These are phyloP conservation scores for Stictocephala bisonia DNA, from an alignment of 2,888 invertebrate species.

Conservation along the genomic window DNA sequence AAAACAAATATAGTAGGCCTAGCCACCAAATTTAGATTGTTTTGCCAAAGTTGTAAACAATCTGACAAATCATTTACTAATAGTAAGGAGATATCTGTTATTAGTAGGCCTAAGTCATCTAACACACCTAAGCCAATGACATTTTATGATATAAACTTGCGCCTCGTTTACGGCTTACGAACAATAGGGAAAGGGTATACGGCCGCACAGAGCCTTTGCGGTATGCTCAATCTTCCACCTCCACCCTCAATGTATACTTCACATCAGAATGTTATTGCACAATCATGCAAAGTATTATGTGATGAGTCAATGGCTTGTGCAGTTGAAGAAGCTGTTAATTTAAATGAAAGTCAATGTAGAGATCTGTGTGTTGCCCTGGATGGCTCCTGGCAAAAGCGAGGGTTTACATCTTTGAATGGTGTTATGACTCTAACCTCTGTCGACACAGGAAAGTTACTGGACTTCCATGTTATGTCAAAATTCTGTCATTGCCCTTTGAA, in stretches of 20 bases:
- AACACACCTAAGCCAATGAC: too few relatives aligned
- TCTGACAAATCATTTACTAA: constrained; percentile 19
- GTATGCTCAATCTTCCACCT: constrained; percentile 6
- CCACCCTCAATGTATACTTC: too few relatives aligned
- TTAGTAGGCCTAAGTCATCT: not conserved
- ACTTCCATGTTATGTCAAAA: not conserved
- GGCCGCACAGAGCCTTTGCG: not conserved
- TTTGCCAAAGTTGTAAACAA: constrained; percentile 19
- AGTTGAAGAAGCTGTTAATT: not conserved
- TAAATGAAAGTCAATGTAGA: not conserved
- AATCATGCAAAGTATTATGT: not conserved
- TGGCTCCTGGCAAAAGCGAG: too few relatives aligned
- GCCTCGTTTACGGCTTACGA: too few relatives aligned
- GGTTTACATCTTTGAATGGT: not conserved
- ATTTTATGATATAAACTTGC: constrained; percentile 19
- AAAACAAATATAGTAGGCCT: constrained; percentile 3
- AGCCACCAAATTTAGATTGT: constrained; percentile 4
- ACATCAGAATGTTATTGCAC: constrained; percentile 11
- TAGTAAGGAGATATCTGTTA: not conserved
- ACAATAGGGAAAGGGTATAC: constrained; percentile 1
- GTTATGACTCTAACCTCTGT: not conserved
- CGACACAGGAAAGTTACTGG: not conserved
- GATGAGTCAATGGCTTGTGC: not conserved
- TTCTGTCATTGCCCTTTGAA: not conserved
- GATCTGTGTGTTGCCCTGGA: constrained; percentile 14